Evolutionary conservation across 2,888 invertebrate genomes (phyloP), one percentile per base, ranked within the genome.

Genomic region (Trisateles emortualis): DNA sequence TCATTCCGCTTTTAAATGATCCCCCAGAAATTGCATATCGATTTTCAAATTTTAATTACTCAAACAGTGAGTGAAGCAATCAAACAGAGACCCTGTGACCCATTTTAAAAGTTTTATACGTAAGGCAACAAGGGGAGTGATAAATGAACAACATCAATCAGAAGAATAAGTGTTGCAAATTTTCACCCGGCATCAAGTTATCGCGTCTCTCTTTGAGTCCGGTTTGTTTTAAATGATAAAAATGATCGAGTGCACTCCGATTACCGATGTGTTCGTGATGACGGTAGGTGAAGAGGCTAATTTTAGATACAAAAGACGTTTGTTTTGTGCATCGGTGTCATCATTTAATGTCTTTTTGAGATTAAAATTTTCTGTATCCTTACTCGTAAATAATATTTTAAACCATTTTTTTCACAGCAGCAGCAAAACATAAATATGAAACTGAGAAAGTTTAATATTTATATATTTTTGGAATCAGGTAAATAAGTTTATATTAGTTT

Each of bases 131-230:
- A 91, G 91, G 90, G 90, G 88, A 85, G 81, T 92, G 91, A 92
- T 92, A 91, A 92, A 92, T 92, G 91, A 83, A 83, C 72, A 79
- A 81, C 92, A 92, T 92, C 91, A 90, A 92, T 92, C 92, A 92
- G 87, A 82, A 77, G 84, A 89, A 86, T 87, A 87, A 90, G 86
- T 89, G 90, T 87, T 90, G 90, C 91, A 86, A 91, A 91, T 89
- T 88, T 87, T 86, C 89, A 82, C 82, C 81, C 82, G 78, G 54
- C 79, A 78, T 78, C 76, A 68, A 81, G 71, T 80, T 85, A 83
- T 82, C 83, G 72, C 74, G 77, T 78, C 79, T 78, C 78, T 76
- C 79, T 81, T 70, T 68, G 78, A 76, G 75, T 68, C 76, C 75
- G 75, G 78, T 79, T 80, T 83, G 80, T 84, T 85, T 81, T 76